Base-by-base conservation (phyloP, 2,113 vertebrate genomes). In the Microcebus murinus region DNA sequence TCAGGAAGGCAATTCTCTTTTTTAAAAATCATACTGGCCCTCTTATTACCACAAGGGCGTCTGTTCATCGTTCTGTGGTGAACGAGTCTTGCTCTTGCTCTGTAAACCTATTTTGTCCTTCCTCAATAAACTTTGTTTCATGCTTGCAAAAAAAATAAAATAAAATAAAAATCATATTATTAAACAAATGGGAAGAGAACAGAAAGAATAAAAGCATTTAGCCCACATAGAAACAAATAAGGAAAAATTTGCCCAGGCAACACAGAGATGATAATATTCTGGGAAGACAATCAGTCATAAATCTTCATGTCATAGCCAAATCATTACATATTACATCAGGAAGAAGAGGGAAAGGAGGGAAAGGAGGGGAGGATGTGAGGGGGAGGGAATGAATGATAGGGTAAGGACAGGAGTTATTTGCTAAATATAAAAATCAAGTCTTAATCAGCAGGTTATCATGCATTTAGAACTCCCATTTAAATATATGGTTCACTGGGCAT, bases 141-240 rank as follows among this genome's bases (percentile, higher is more conserved):
- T 55, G 52, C 52, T 55, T 55, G 52, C 52, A 55, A 55, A 55
- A 55, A 18, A 42, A 55, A 55, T 52, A 52, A 55, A 55, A 55
- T 55, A 55, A 55, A 55, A 55, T 23, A 52, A 81, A 91, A 97
- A 91, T 68, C 88, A 89, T 94, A 95, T 90, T 96, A 95, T 81
- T 95, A 96, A 95, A 86, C 89, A 96, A 89, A 94, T 57, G 68
- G 67, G 61, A 97, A 63, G 34, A 87, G 36, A 87, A 93, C 31
- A 96, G 39, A 95, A 96, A 48, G 61, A 95, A 96, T 91, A 82
- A 89, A 98, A 94, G 67, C 84, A 92, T 79, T 88, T 94, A 90
- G 65, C 67, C 80, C 57, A 93, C 73, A 96, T 79, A 94, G 82
- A 95, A 94, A 95, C 61, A 96, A 97, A 97, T 57, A 91, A 97